Percentiles rank a stretch among this genome's conserved stretches.
phyloP scores from a whole-genome alignment of 2,797 vertebrate species.

The Neomorphus geoffroyi region DNA sequence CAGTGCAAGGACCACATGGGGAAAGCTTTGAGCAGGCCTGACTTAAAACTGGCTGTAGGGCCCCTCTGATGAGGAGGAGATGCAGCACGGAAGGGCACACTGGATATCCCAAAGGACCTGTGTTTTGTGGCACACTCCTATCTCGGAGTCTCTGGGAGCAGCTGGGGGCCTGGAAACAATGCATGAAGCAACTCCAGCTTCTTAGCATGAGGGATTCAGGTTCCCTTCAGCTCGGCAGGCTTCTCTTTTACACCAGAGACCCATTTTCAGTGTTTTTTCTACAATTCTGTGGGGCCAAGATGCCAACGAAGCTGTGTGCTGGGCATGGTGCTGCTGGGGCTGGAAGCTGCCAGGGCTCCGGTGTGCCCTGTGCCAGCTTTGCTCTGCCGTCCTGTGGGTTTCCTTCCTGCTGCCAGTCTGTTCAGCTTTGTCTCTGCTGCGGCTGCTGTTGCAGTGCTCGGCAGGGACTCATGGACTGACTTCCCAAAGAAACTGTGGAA shows the following conservation, averaged over 20 bases:
- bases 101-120: background rate
- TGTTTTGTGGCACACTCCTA: background rate
- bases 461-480: background rate
- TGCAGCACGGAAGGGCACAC: accelerated
- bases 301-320: background rate
- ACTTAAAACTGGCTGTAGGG: background rate
- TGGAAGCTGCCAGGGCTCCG: accelerated
- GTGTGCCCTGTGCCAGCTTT: background rate
- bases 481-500: background rate
- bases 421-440: background rate
- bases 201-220: background rate
- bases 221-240: background rate
- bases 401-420: background rate
- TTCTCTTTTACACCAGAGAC: background rate
- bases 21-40: background rate
- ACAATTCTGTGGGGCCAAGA: background rate
- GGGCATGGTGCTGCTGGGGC: accelerated
- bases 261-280: background rate
- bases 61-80: background rate
- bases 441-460: accelerated
- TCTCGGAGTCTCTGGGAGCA: background rate
- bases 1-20: background rate
- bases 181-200: accelerated
- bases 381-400: background rate
- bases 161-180: background rate